phyloP scores from a whole-genome alignment of 2,797 vertebrate species.

The Spondyliosoma cantharus region DNA sequence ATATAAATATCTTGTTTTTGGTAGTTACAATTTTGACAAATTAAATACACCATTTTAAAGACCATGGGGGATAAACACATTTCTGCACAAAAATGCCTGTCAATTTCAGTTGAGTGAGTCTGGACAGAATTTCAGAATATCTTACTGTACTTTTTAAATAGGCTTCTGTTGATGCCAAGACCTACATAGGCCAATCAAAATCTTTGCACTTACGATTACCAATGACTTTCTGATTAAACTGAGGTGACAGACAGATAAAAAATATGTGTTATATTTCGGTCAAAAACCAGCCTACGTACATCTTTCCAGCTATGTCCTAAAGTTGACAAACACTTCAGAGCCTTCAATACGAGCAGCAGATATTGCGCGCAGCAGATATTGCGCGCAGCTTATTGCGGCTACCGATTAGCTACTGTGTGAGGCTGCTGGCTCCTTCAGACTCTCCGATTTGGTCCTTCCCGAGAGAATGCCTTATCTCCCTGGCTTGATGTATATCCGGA shows the following conservation, averaged over 20 bases:
- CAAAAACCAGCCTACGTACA: conserved; percentile 11
- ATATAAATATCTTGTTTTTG: neutral
- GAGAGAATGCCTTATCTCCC: conserved; percentile 58
- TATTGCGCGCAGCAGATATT: conserved; percentile 51
- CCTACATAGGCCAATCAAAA: neutral
- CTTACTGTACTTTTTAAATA: neutral
- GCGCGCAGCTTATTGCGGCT: conserved; percentile 52
- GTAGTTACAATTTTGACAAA: neutral
- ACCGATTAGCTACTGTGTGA: conserved; percentile 53
- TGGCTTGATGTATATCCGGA: conserved; percentile 61
- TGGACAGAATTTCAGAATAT: neutral
- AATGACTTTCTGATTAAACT: neutral
- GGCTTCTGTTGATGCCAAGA: neutral
- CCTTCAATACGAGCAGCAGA: conserved; percentile 55
- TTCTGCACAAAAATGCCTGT: neutral
- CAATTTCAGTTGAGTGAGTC: neutral
- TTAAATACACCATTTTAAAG: neutral
- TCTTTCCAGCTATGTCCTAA: conserved; percentile 43
- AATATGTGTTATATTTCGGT: conserved; percentile 4
- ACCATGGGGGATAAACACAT: neutral
- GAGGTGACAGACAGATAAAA: neutral
- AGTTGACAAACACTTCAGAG: conserved; percentile 38
- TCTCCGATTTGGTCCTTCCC: conserved; percentile 68
- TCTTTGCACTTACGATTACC: neutral
- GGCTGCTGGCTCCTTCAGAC: conserved; percentile 58